Conservation (phyloP, 2,888 invertebrate species). For the Diplolepis rosae region DNA sequence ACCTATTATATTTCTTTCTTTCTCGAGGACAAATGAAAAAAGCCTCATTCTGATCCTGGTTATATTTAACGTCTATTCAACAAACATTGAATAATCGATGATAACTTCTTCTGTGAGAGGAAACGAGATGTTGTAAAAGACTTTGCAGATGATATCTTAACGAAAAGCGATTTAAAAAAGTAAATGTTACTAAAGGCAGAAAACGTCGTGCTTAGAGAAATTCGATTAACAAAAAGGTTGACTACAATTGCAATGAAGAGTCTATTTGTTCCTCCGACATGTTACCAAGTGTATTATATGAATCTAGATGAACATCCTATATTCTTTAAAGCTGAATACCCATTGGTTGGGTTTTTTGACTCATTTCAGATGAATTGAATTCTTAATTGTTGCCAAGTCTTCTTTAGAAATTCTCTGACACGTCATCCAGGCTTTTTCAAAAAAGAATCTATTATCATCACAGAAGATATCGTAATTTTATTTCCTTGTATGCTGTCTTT, state of each 20-base stretch:
- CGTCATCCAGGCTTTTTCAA: too few relatives aligned
- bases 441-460: too few relatives aligned
- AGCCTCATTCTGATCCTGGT: not conserved
- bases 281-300: not conserved
- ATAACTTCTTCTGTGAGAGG: not conserved
- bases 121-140: not conserved
- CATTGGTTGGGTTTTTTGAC: not conserved
- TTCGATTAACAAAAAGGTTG: not conserved
- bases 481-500: too few relatives aligned
- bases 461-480: too few relatives aligned
- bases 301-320: not conserved
- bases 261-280: constrained; percentile 4
- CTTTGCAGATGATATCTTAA: not conserved
- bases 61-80: not conserved
- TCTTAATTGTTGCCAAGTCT: not conserved
- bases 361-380: not conserved
- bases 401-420: too few relatives aligned
- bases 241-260: not conserved
- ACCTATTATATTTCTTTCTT: not conserved
- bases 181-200: not conserved
- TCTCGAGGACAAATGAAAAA: not conserved
- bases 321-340: not conserved
- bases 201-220: not conserved
- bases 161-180: not conserved
- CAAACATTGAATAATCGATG: not conserved